Conservation (phyloP, 2,797 vertebrate species). For the Paramormyrops hopkinsi region DNA sequence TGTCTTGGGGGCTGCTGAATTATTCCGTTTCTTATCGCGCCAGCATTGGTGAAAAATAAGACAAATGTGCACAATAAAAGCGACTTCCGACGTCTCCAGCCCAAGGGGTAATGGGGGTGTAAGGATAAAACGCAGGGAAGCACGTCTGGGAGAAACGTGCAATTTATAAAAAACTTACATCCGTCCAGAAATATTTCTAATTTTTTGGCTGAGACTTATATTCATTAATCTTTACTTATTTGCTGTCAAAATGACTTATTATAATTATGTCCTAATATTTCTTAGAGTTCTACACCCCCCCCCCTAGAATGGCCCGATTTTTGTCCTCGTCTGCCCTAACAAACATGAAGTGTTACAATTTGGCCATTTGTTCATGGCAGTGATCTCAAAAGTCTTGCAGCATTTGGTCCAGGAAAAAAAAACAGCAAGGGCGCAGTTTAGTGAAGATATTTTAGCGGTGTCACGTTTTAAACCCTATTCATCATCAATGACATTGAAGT, state of each 20-base stretch:
- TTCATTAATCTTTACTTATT: not conserved
- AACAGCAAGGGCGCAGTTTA: conserved; percentile 25
- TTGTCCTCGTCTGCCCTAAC: not conserved
- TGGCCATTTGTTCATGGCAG: conserved; percentile 60
- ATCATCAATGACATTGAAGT: conserved; percentile 12
- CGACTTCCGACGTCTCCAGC: not conserved
- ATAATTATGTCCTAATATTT: not conserved
- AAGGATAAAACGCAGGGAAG: not conserved
- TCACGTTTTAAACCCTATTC: not conserved
- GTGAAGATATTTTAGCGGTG: not conserved
- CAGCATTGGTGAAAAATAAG: not conserved
- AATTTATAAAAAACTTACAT: not conserved
- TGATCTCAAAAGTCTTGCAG: conserved; percentile 49
- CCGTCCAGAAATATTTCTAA: not conserved
- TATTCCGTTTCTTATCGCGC: not conserved
- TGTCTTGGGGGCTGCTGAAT: not conserved
- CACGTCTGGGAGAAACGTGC: not conserved
- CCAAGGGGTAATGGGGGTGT: not conserved
- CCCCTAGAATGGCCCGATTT: not conserved
- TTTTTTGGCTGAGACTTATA: not conserved
- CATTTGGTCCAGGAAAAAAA: conserved; percentile 55
- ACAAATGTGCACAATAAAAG: not conserved
- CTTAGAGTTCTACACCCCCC: not conserved
- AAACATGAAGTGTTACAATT: conserved; percentile 31
- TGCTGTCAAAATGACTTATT: not conserved